Percentiles rank a stretch among this genome's conserved stretches.
Evolutionary conservation across 2,888 invertebrate genomes (phyloP).

Genomic region (Apotomis turbidana): DNA sequence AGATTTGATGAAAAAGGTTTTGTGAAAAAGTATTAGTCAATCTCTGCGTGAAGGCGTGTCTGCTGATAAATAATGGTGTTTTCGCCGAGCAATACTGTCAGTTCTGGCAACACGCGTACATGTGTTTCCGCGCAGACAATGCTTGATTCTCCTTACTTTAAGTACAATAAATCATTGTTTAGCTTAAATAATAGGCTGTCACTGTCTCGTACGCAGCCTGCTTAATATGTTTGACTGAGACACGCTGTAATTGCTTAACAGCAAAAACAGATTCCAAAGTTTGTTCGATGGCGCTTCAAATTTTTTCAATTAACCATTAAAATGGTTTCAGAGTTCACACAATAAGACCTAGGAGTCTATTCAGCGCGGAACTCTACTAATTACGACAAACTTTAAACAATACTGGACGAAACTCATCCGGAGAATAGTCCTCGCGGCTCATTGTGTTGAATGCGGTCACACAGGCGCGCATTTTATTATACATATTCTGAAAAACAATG

Average conservation of each 20-base stretch:
- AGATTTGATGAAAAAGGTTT: background rate
- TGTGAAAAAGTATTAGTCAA: constrained; percentile 4
- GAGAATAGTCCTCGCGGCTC: constrained; percentile 40
- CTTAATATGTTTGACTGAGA: constrained; percentile 31
- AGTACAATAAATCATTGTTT: constrained; percentile 41
- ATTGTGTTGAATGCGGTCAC: constrained; percentile 41
- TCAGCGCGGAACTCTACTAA: constrained; percentile 42
- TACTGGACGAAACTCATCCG: constrained; percentile 42
- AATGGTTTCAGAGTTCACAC: constrained; percentile 40
- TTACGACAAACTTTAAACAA: constrained; percentile 43
- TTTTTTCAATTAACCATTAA: constrained; percentile 40
- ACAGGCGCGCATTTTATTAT: constrained; percentile 36
- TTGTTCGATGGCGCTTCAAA: constrained; percentile 23
- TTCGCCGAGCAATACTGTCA: constrained; percentile 36
- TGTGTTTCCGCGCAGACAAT: constrained; percentile 38
- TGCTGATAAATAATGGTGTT: constrained; percentile 39
- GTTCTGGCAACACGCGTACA: constrained; percentile 33
- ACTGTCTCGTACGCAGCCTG: constrained; percentile 29
- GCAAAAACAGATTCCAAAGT: constrained; percentile 5
- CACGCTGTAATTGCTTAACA: constrained; percentile 22
- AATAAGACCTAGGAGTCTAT: constrained; percentile 41
- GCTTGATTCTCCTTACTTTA: constrained; percentile 39
- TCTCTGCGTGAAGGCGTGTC: constrained; percentile 10
- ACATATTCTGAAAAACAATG: constrained; percentile 42
- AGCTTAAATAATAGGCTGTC: constrained; percentile 40